phyloP scores from a whole-genome alignment of 37 sponge, comb jelly and placozoan genomes.

The Mnemiopsis leidyi region DNA sequence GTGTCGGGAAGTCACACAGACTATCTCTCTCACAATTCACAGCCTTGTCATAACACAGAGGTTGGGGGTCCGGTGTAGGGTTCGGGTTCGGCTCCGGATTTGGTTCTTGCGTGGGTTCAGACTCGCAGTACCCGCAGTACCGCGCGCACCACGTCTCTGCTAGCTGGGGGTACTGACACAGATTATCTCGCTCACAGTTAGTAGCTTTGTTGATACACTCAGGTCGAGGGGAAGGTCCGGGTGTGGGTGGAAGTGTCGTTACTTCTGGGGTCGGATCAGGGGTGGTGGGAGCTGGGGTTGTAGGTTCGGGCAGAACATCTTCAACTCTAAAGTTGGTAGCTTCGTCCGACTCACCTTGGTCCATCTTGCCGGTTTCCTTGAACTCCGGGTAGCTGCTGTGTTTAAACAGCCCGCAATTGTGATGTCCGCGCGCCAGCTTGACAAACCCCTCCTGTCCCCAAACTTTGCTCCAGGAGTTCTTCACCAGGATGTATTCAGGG shows the following conservation, averaged over 20 bases:
- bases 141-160: neutral
- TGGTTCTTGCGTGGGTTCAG: neutral
- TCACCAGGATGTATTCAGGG: neutral
- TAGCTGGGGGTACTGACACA: neutral
- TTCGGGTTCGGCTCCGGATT: neutral
- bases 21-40: neutral
- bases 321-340: neutral
- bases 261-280: neutral
- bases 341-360: neutral
- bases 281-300: neutral
- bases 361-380: neutral
- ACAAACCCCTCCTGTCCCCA: slow-evolving; percentile 18
- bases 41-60: neutral
- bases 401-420: neutral
- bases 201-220: neutral
- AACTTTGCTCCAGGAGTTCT: neutral
- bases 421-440: neutral
- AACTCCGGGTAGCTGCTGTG: neutral
- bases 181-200: neutral
- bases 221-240: neutral
- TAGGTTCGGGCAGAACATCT: neutral
- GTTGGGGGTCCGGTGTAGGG: neutral
- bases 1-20: neutral
- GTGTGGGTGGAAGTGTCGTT: neutral
- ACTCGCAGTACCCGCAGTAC: neutral